Base-by-base conservation (phyloP, 1,140 invertebrate species). In the Papilio polyxenes region DNA sequence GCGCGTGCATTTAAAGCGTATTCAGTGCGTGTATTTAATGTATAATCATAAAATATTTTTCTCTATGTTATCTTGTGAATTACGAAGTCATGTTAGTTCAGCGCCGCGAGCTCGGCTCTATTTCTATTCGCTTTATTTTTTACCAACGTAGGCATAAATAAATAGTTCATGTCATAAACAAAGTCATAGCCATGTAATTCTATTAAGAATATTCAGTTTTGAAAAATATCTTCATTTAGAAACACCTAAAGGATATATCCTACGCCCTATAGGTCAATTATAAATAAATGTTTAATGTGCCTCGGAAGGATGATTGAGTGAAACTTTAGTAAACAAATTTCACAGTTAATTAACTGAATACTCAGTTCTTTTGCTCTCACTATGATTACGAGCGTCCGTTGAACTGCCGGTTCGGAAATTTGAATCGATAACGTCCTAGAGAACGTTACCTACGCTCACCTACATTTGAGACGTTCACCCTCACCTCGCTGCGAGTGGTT, bases 391-490 rank as follows among this genome's bases (percentile, higher is more conserved):
- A 72, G 65, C 65, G 65, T 37, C 65, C 65, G 65, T 72, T 72
- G 65, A 72, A 72, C 65, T 40, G 65, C 31, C 65, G 65, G 65
- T 37, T 37, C 20, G 65, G 65, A 72, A 37, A 72, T 62, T 62
- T 62, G 31, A 72, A 72, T 72, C 65, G 65, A 72, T 72, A 72
- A 11, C 31, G 65, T 72, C 65, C 23, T 72, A 72, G 31, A 72
- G 56, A 17, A 20, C 5, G 65, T 65, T 65, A 65, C 62, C 23
- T 65, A 72, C 23, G 13, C 13, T 72, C n/a, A 62, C 59, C 65
- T 72, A 72, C 65, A 72, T 72, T 72, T 72, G 65, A 72, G 31
- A 72, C 65, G 31, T 72, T 72, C 65, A 77, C 75, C 23, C 44
- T 75, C 40, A 49, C 44, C 40, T 48, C 74, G 49, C 65, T 72